Evolutionary conservation across 2,888 invertebrate genomes (phyloP).

Genomic region (Himalopsyche japonica): DNA sequence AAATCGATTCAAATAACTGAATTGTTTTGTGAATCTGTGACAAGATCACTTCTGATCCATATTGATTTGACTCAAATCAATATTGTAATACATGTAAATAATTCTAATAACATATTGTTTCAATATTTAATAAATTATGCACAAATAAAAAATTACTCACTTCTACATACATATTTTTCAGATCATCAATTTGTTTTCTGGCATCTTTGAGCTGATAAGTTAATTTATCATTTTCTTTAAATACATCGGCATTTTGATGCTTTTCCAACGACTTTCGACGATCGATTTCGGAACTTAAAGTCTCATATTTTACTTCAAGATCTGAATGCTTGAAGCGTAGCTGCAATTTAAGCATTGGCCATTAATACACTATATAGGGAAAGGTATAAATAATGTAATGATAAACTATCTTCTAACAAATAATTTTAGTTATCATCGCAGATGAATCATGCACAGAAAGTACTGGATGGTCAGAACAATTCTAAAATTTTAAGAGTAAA

Average conservation of each 20-base stretch:
- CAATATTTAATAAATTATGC: too few relatives aligned
- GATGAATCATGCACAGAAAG: too few relatives aligned
- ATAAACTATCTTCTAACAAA: too few relatives aligned
- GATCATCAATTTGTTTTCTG: conserved; percentile 54
- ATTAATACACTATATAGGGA: background rate
- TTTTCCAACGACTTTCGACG: conserved; percentile 53
- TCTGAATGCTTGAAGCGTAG: conserved; percentile 52
- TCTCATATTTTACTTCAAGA: conserved; percentile 54
- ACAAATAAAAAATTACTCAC: conserved; percentile 42
- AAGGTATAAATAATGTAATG: too few relatives aligned
- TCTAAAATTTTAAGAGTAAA: too few relatives aligned
- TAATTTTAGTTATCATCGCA: too few relatives aligned
- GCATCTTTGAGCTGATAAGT: conserved; percentile 59
- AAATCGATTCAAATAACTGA: too few relatives aligned
- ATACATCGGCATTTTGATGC: conserved; percentile 52
- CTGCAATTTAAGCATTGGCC: conserved; percentile 42
- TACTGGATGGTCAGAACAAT: too few relatives aligned
- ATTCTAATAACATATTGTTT: too few relatives aligned
- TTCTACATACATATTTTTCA: conserved; percentile 59
- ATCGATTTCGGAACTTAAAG: conserved; percentile 49
- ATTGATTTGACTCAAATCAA: background rate
- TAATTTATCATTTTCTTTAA: conserved; percentile 58
- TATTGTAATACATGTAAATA: too few relatives aligned
- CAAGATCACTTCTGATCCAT: too few relatives aligned
- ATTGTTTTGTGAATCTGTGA: background rate